phyloP scores from a whole-genome alignment of 2,797 vertebrate species.

The Choloepus didactylus region DNA sequence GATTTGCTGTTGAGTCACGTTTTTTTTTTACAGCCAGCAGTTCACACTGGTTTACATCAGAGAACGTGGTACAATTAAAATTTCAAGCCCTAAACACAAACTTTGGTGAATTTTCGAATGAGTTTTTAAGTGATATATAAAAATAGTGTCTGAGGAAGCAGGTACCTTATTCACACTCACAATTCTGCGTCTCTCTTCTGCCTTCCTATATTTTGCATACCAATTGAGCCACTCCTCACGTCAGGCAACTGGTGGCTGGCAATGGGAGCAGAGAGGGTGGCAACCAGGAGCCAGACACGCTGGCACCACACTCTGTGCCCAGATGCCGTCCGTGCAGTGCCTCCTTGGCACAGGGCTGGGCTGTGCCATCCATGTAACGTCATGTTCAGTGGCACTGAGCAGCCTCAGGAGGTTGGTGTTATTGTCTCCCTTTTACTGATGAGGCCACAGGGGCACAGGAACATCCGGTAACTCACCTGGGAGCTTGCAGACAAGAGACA shows the following conservation, averaged over 20 bases:
- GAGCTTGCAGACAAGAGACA: not conserved
- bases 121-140: not conserved
- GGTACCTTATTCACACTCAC: not conserved
- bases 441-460: not conserved
- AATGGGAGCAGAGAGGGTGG: not conserved
- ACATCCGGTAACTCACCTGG: not conserved
- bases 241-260: not conserved
- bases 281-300: not conserved
- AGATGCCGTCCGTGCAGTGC: accelerated
- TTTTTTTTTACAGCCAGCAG: not conserved
- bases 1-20: slow-evolving; percentile 17
- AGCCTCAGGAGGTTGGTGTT: not conserved
- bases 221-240: not conserved
- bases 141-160: not conserved
- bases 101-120: slow-evolving; percentile 13
- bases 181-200: not conserved
- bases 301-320: not conserved
- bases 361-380: accelerated
- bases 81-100: not conserved
- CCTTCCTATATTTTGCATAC: not conserved
- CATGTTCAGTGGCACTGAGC: accelerated
- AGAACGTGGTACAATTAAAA: slow-evolving; percentile 38
- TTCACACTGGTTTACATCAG: not conserved
- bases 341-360: accelerated
- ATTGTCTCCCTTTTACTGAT: not conserved